Evolutionary conservation across 2,888 invertebrate species (phyloP), one percentile per base, ranked within the genome.

Genomic region (Lasiommata megera): DNA sequence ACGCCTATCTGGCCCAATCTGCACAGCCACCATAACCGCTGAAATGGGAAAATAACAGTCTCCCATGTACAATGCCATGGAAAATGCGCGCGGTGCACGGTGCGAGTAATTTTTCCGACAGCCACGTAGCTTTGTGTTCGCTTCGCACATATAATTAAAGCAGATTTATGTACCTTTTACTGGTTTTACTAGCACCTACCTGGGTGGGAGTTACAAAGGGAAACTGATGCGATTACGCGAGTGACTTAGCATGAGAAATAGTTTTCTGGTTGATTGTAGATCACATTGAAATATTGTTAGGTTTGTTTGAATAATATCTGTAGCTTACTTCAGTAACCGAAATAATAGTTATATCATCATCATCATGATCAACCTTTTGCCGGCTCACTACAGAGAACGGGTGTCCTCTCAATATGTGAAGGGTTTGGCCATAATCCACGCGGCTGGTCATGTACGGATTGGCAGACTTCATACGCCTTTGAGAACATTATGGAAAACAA

Each of bases 41-140:
- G 83, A 85, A 88, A 88, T 88, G 89, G 81, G 89, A 88, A 89
- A 90, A 88, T 88, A 88, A 87, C 88, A 87, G 88, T 82, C 80
- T 84, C 84, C 76, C 76, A 74, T 75, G 40, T 31, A 88, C 88
- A 88, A 87, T 85, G 77, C 83, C 76, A 77, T 88, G 83, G 88
- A 88, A 88, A 89, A 87, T 74, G 73, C 73, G 70, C 77, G 38
- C 57, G 60, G 55, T 69, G 68, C 65, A 66, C 63, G 53, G 62
- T 68, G 72, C 60, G 54, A 60, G 60, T 74, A 77, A 80, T 80
- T 87, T 87, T 87, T 82, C 84, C 80, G 71, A 78, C 74, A 67
- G 72, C 71, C 80, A 82, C 86, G 87, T 87, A 84, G 84, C 80
- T 80, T 78, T 74, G 72, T 79, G 72, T 69, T 55, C 61, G 50